A percentile compares a stretch with the other conserved stretches of the same genome.
phyloP scores from a whole-genome alignment of 1,140 invertebrate species.

The Penaeus vannamei region DNA sequence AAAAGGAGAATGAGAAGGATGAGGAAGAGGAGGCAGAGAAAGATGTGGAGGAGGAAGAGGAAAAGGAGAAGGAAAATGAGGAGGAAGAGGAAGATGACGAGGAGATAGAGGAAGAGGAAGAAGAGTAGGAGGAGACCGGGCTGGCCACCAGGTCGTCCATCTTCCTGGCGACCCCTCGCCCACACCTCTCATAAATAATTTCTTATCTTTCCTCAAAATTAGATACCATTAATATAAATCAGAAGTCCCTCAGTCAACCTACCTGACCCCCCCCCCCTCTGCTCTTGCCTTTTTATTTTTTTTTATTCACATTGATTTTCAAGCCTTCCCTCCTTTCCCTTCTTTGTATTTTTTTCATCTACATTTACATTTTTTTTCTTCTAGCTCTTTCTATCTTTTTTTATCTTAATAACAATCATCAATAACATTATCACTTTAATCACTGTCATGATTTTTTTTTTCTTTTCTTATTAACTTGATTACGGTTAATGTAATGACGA shows the following conservation, averaged over 20 bases:
- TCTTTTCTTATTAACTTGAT: too few relatives aligned
- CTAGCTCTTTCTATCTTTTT: too few relatives aligned
- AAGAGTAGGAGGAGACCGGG: too few relatives aligned
- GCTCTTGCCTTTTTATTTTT: not conserved
- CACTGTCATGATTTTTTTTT: too few relatives aligned
- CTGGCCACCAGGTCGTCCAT: not conserved
- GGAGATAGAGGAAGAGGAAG: not conserved
- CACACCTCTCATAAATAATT: slow-evolving; percentile 29
- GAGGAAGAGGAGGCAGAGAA: not conserved
- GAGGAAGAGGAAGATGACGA: not conserved
- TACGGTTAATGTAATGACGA: too few relatives aligned
- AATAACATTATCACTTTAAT: too few relatives aligned
- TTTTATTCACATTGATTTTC: not conserved
- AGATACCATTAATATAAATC: slow-evolving; percentile 36
- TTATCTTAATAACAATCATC: too few relatives aligned
- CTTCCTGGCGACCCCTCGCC: not conserved
- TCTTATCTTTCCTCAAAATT: slow-evolving; percentile 31
- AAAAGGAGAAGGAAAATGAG: not conserved
- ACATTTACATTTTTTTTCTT: too few relatives aligned
- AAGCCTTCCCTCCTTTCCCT: not conserved
- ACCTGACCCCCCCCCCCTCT: not conserved
- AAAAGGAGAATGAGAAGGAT: not conserved
- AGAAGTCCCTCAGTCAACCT: not conserved
- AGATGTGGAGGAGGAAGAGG: too few relatives aligned
- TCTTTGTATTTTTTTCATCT: not conserved